Percentiles rank a stretch among this genome's conserved stretches.
These are phyloP conservation scores for Vandiemenella viatica DNA, from an alignment of 2,888 invertebrate genomes.

Conservation along the genomic window DNA sequence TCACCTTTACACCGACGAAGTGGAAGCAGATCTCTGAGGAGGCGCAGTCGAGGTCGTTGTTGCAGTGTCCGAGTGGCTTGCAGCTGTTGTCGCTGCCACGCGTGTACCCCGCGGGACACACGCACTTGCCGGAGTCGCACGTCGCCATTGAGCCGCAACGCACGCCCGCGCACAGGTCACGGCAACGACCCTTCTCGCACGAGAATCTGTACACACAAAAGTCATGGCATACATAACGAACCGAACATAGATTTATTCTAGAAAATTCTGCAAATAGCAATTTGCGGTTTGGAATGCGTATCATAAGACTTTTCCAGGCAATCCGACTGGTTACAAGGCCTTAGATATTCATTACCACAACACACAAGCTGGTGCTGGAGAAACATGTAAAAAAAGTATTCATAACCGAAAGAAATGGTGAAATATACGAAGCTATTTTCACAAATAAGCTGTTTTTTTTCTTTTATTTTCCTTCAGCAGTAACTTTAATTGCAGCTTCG, in stretches of 20 bases:
- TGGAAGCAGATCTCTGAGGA: slow-evolving; percentile 80
- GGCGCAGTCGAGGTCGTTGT: slow-evolving; percentile 66
- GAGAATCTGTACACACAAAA: slow-evolving; percentile 30
- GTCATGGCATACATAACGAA: no score
- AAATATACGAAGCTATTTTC: no score
- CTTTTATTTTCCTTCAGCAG: no score
- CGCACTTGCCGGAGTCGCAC: slow-evolving; percentile 64
- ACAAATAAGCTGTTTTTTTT: no score
- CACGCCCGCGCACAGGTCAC: slow-evolving; percentile 58
- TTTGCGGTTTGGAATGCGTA: neutral
- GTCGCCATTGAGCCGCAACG: slow-evolving; percentile 68
- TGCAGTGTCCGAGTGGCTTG: slow-evolving; percentile 55
- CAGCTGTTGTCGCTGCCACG: slow-evolving; percentile 75
- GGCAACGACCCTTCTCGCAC: slow-evolving; percentile 58
- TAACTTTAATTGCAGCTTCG: no score
- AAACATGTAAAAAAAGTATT: no score
- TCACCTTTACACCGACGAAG: no score
- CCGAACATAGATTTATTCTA: no score
- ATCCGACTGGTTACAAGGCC: neutral
- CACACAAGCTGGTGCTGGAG: no score
- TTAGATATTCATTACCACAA: neutral
- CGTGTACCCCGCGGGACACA: slow-evolving; percentile 60
- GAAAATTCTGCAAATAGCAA: no score
- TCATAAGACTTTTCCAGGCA: neutral
- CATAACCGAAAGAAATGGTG: no score